These are phyloP conservation scores for Andrena haemorrhoa DNA, from an alignment of 2,888 invertebrate species.

Conservation along the genomic window DNA sequence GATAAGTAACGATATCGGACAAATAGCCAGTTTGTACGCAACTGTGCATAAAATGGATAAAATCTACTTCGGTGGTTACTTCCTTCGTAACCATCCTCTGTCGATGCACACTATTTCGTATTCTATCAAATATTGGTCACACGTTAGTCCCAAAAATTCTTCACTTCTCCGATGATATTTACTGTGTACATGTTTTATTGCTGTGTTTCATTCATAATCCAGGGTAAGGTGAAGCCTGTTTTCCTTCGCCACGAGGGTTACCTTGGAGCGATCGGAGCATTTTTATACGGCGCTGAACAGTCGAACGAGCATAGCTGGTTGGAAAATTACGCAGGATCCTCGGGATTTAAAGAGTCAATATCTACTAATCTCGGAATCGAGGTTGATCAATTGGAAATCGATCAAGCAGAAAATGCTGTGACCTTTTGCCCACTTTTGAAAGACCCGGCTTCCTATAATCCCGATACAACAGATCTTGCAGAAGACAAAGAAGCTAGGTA, in stretches of 20 bases:
- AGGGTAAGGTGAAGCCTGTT: constrained; percentile 88
- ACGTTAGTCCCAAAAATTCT: constrained; percentile 77
- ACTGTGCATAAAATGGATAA: constrained; percentile 87
- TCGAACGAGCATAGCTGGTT: constrained; percentile 88
- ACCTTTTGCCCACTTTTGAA: constrained; percentile 91
- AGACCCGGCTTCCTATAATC: constrained; percentile 92
- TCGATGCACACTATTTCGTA: constrained; percentile 90
- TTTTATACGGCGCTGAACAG: constrained; percentile 88
- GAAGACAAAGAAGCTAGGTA: constrained; percentile 93
- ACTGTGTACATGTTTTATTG: constrained; percentile 24
- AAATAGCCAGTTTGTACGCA: constrained; percentile 90
- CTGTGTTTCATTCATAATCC: constrained; percentile 37
- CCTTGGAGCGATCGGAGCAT: constrained; percentile 90
- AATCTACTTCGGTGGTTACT: constrained; percentile 90
- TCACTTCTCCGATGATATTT: neutral
- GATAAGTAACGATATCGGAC: constrained; percentile 90
- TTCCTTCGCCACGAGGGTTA: constrained; percentile 91
- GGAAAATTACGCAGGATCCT: constrained; percentile 89
- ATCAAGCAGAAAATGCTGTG: constrained; percentile 86
- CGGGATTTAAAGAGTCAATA: constrained; percentile 86
- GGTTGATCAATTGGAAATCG: constrained; percentile 84
- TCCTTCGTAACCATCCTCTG: constrained; percentile 89
- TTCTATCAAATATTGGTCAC: constrained; percentile 90
- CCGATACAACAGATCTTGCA: constrained; percentile 96
- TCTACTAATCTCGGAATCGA: constrained; percentile 82